These are phyloP conservation scores for Pempheris klunzingeri DNA, from an alignment of 2,797 vertebrate genomes.

Conservation along the genomic window DNA sequence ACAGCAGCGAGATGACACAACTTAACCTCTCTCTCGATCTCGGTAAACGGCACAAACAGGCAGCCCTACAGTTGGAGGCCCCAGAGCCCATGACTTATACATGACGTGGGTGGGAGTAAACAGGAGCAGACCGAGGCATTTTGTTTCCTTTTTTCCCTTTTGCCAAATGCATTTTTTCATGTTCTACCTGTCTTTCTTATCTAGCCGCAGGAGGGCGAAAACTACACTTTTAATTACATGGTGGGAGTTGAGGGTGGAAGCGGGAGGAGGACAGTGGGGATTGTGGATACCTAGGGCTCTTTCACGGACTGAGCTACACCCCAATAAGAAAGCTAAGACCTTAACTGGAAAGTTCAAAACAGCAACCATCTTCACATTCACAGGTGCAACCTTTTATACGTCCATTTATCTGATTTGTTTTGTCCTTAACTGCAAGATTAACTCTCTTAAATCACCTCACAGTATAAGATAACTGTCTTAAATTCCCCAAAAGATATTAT, in stretches of 20 bases:
- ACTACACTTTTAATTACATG: slow-evolving; percentile 83
- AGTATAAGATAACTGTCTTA: slow-evolving; percentile 14
- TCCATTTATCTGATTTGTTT: background rate
- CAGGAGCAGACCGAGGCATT: slow-evolving; percentile 72
- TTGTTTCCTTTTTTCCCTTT: slow-evolving; percentile 44
- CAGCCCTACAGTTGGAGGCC: slow-evolving; percentile 59
- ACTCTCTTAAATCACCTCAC: background rate
- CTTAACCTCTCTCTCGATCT: slow-evolving; percentile 78
- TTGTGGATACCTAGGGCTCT: slow-evolving; percentile 70
- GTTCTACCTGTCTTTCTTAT: slow-evolving; percentile 81
- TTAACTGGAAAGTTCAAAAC: slow-evolving; percentile 66
- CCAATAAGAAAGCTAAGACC: slow-evolving; percentile 74
- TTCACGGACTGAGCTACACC: slow-evolving; percentile 74
- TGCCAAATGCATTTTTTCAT: slow-evolving; percentile 38
- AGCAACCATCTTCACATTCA: slow-evolving; percentile 54
- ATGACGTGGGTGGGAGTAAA: slow-evolving; percentile 80
- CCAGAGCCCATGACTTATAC: slow-evolving; percentile 77
- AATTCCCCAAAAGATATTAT: slow-evolving; percentile 4
- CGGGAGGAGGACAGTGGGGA: slow-evolving; percentile 2
- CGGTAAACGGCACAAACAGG: slow-evolving; percentile 75
- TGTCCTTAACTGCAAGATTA: slow-evolving; percentile 4
- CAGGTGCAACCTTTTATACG: slow-evolving; percentile 22
- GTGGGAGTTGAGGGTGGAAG: slow-evolving; percentile 68
- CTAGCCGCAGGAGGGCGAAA: slow-evolving; percentile 74
- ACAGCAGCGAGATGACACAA: slow-evolving; percentile 72